phyloP scores from a whole-genome alignment of 2,888 invertebrate genomes.

The Lasioglossum figueresi region DNA sequence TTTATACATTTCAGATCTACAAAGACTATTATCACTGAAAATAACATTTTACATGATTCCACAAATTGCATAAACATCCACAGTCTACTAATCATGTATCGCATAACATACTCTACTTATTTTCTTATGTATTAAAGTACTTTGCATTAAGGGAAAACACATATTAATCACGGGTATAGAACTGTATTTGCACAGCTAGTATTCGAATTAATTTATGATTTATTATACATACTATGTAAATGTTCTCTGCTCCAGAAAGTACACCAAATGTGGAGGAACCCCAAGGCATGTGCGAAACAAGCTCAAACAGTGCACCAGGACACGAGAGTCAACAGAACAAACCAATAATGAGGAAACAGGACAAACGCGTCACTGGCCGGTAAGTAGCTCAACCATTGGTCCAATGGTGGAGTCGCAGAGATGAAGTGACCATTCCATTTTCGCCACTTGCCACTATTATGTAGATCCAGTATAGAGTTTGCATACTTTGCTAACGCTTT shows the following conservation, averaged over 20 bases:
- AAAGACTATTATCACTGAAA: no score
- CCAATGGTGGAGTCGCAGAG: not conserved
- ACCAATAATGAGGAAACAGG: constrained; percentile 77
- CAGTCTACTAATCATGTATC: no score
- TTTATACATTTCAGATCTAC: no score
- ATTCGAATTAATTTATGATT: not conserved
- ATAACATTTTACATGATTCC: no score
- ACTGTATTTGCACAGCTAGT: not conserved
- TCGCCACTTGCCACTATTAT: constrained; percentile 36
- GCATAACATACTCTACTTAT: not conserved
- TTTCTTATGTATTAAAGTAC: not conserved
- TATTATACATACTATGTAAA: not conserved
- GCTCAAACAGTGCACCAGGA: constrained; percentile 73
- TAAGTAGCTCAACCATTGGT: constrained; percentile 54
- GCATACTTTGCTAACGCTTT: constrained; percentile 65
- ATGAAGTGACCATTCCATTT: not conserved
- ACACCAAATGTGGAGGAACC: constrained; percentile 74
- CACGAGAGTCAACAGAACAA: constrained; percentile 77
- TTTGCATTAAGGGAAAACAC: not conserved
- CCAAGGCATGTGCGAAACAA: constrained; percentile 76
- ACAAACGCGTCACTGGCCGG: constrained; percentile 77
- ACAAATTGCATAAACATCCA: no score
- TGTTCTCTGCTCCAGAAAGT: constrained; percentile 63
- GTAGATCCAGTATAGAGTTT: constrained; percentile 53
- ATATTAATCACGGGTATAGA: not conserved